Evolutionary conservation across 2,113 vertebrate species (phyloP), one percentile per base, ranked within the genome.

Genomic region (Amazona guildingii): DNA sequence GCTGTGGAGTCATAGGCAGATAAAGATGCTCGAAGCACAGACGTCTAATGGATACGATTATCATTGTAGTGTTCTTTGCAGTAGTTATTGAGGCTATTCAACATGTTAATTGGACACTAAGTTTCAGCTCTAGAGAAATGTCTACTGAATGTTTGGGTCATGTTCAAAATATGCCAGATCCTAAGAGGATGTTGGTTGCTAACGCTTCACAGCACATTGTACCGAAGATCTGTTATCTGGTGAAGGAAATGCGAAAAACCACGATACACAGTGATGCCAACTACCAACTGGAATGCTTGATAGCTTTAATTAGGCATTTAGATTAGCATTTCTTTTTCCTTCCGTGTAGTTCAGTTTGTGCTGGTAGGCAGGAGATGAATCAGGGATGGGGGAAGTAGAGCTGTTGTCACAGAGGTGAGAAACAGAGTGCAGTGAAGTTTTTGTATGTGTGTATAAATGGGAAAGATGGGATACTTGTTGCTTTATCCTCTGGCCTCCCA

Each of bases 41-140:
- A 85, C 88, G 55, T 90, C 46, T 86, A 39, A 72, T 81, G 55
- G 69, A 76, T 92, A 62, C 67, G 57, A 62, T 91, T 91, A 87
- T 82, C 37, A 20, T 7, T 72, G n/a, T 35, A 27, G 21, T 19
- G 3, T 66, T 91, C 52, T 72, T 84, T 66, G n/a, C 44, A 31
- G 46, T 67, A 74, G 59, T 88, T 89, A 72, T 39, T 25, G 37
- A 95, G 33, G 23, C 62, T 82, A 19, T 82, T 91, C n/a, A 86
- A 89, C 84, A 92, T 76, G 57, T 93, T 89, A 96, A 93, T 87
- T 92, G 39, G 55, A 55, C 31, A 19, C 21, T 41, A 72, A 55
- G 18, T 75, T 93, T 94, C 27, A 72, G 74, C 16, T 16, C 62
- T 69, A 49, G 76, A 90, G 69, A 78, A 87, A 57, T 13, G 11